Evolutionary conservation across 2,113 vertebrate genomes (phyloP).

Genomic region (Crotalus helleri): DNA sequence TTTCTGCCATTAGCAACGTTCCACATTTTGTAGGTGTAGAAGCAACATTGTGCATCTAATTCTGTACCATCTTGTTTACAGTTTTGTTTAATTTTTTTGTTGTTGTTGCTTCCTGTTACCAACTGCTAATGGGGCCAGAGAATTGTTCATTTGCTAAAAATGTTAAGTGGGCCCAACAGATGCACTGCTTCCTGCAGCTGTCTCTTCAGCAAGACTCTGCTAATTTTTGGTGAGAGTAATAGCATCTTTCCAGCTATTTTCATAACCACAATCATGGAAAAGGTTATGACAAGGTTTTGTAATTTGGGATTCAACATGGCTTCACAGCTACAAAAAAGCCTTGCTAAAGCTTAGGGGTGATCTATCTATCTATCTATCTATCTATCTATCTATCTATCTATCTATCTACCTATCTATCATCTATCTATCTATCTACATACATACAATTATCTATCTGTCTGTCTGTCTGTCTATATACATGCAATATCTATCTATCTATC

Average conservation of each 20-base stretch:
- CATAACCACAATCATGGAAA: background rate
- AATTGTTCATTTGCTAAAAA: constrained; percentile 11
- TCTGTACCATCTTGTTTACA: background rate
- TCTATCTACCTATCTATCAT: too few species aligned
- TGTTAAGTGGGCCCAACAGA: constrained; percentile 9
- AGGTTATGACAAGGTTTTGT: background rate
- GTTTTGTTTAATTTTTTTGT: rapidly evolving
- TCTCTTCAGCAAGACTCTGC: background rate
- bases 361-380: too few species aligned
- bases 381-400: too few species aligned
- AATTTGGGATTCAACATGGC: background rate
- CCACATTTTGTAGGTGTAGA: background rate
- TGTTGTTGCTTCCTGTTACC: background rate
- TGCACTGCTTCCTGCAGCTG: constrained; percentile 24
- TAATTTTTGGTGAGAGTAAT: background rate
- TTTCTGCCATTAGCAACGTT: background rate
- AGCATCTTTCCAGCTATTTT: background rate
- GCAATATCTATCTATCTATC: too few species aligned
- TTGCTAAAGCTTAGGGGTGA: background rate
- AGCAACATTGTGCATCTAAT: background rate
- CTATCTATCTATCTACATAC: too few species aligned
- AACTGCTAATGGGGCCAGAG: background rate
- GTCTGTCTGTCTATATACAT: too few species aligned
- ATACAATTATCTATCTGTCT: too few species aligned
- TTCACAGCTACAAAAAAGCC: background rate